Evolutionary conservation across 2,113 vertebrate genomes (phyloP).

Genomic region (Rhegmatorhina hoffmannsi): DNA sequence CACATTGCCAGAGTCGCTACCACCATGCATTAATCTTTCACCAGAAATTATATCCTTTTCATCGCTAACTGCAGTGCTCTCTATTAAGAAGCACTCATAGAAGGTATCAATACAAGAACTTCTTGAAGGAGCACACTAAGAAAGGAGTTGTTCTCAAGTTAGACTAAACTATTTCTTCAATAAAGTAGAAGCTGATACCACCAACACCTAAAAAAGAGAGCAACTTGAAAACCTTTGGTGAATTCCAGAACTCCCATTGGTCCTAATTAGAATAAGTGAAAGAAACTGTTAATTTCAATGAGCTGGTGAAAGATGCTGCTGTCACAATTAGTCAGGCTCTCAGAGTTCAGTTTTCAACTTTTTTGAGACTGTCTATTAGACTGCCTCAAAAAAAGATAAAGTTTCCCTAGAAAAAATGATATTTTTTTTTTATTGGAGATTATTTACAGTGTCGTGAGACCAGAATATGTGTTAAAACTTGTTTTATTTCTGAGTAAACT

Average conservation of each 20-base stretch:
- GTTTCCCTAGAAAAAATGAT: conserved; percentile 57
- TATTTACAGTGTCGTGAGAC: not conserved
- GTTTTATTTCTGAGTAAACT: not conserved
- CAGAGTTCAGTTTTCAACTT: conserved; percentile 66
- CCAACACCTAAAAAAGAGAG: conserved; percentile 48
- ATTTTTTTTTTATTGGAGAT: not conserved
- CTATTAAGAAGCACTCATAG: not conserved
- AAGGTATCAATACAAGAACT: not conserved
- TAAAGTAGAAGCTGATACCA: conserved; percentile 50
- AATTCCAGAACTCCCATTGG: conserved; percentile 79
- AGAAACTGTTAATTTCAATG: conserved; percentile 79
- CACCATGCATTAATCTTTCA: not conserved
- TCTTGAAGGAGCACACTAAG: not conserved
- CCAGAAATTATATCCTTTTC: conserved; percentile 27
- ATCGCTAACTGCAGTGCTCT: not conserved
- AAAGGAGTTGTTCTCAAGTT: conserved; percentile 37
- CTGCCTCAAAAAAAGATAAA: conserved; percentile 44
- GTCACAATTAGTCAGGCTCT: conserved; percentile 64
- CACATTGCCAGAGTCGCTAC: not conserved
- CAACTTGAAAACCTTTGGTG: conserved; percentile 68
- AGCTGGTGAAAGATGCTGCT: conserved; percentile 64
- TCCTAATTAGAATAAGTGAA: conserved; percentile 77
- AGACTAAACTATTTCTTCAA: conserved; percentile 62
- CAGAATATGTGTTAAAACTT: not conserved
- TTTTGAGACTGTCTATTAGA: not conserved